Evolutionary conservation across 2,888 invertebrate species (phyloP).

Genomic region (Apomyelois bistriatella): DNA sequence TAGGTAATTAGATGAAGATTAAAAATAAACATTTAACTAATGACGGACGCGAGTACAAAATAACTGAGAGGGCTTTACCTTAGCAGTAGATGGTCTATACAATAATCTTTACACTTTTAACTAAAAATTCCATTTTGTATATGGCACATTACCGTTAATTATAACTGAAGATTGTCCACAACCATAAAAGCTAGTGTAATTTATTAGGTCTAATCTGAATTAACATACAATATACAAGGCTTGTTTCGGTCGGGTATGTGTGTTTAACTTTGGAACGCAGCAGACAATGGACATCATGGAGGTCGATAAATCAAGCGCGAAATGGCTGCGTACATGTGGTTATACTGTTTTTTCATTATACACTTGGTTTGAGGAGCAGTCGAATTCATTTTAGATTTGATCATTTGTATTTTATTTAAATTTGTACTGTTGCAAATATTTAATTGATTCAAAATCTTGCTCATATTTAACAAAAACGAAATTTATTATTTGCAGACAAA

Average conservation of each 20-base stretch:
- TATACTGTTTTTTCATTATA: slow-evolving; percentile 8
- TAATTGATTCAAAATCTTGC: no score
- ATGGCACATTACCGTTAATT: slow-evolving; percentile 13
- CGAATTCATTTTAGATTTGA: not conserved
- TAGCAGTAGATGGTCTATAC: no score
- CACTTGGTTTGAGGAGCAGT: slow-evolving; percentile 1
- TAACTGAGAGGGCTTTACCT: no score
- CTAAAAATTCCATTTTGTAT: slow-evolving; percentile 6
- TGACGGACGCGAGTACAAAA: no score
- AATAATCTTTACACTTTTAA: not conserved
- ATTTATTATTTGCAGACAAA: no score
- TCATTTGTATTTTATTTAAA: not conserved
- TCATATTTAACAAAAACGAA: no score
- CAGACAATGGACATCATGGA: slow-evolving; percentile 54
- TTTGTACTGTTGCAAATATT: no score
- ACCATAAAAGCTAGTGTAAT: slow-evolving; percentile 41
- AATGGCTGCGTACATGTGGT: slow-evolving; percentile 36
- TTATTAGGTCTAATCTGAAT: slow-evolving; percentile 44
- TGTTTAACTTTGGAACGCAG: slow-evolving; percentile 36
- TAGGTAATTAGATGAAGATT: no score
- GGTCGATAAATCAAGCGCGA: slow-evolving; percentile 51
- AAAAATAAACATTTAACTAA: no score
- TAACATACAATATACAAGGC: slow-evolving; percentile 46
- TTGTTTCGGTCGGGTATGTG: slow-evolving; percentile 32
- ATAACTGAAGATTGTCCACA: slow-evolving; percentile 25